Evolutionary conservation across 2,113 vertebrate genomes (phyloP), one percentile per base, ranked within the genome.

Genomic region (Colinus virginianus): DNA sequence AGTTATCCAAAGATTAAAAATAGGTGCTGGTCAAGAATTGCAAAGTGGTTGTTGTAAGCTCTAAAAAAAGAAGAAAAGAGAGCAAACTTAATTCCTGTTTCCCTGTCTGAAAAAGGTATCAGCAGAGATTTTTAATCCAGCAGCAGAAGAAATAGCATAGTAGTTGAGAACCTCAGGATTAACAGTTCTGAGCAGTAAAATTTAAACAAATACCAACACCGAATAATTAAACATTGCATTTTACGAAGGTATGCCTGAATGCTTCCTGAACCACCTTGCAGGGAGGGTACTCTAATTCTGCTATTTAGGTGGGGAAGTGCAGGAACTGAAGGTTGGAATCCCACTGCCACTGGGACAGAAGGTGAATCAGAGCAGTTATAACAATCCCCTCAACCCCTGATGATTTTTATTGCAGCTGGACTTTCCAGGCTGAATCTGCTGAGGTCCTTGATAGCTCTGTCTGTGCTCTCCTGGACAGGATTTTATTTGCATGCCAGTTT

Each of bases 241-340:
- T 89, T 42, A 17, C 64, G 42, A 3, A 53, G 59, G 11, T 58
- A 20, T 79, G 58, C 45, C 11, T 78, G 68, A 91, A 55, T 55
- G 34, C 69, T 78, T 84, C 48, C 15, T 72, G 7, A 42, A n/a
- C 14, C 56, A 48, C 62, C 66, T 64, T 66, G 64, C 55, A 70
- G 63, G 74, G 55, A 84, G 55, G n/a, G 53, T 23, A 3, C 68
- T 49, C 14, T 59, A 53, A 84, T 58, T 46, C 67, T 91, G 30
- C 46, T 56, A 16, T 79, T 70, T 38, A 32, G 36, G 5, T 2
- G 46, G 48, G 34, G 80, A 80, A 40, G 30, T 61, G 75, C 9
- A 62, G 76, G 75, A 94, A 83, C 77, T 51, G 74, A 55, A 87
- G 43, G 23, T 18, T 90, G 84, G 85, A 91, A 90, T 90, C 76